Conservation (phyloP, 2,113 vertebrate species). For the Isurus oxyrinchus region DNA sequence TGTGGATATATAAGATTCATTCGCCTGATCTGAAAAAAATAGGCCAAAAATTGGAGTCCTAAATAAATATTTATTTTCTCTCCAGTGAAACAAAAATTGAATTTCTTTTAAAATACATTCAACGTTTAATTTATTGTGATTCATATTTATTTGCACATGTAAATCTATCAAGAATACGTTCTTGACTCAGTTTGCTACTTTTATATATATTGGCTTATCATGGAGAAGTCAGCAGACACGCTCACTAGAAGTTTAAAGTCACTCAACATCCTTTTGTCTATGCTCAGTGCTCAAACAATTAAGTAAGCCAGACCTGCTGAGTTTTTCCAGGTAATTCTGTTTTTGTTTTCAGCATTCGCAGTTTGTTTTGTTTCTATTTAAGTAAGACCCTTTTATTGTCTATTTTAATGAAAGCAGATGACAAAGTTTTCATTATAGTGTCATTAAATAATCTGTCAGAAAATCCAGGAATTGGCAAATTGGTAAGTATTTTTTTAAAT, state of each 20-base stretch:
- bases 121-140: neutral
- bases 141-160: neutral
- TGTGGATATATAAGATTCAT: neutral
- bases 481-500: neutral
- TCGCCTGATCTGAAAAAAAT: neutral
- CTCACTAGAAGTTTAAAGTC: neutral
- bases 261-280: neutral
- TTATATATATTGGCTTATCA: neutral
- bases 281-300: neutral
- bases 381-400: neutral
- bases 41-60: neutral
- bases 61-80: neutral
- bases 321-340: too few relatives aligned
- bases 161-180: neutral
- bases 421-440: neutral
- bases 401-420: neutral
- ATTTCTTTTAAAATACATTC: neutral
- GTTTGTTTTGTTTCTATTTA: too few relatives aligned
- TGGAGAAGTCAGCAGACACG: neutral
- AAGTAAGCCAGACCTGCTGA: too few relatives aligned
- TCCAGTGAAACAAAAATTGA: neutral
- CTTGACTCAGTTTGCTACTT: neutral
- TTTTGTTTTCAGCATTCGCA: too few relatives aligned
- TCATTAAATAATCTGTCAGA: neutral
- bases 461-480: neutral